Evolutionary conservation across 1,140 invertebrate genomes (phyloP).

Genomic region (Limonius californicus): DNA sequence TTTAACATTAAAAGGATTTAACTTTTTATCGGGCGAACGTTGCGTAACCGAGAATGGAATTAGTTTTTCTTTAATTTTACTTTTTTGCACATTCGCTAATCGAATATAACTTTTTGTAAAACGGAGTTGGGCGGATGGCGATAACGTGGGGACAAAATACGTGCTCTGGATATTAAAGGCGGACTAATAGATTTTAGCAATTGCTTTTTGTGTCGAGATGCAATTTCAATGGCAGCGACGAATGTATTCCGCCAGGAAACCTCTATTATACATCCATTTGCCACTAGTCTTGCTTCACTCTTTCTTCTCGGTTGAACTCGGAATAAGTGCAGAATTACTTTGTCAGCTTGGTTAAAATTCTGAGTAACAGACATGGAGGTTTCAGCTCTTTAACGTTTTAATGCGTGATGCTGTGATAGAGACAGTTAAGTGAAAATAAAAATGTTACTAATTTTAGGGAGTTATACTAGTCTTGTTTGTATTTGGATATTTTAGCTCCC

Average conservation of each 20-base stretch:
- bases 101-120: slow-evolving; percentile 16
- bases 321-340: slow-evolving; percentile 5
- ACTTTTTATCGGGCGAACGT: neutral
- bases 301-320: slow-evolving; percentile 14
- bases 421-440: no score
- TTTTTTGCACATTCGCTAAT: slow-evolving; percentile 11
- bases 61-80: slow-evolving; percentile 9
- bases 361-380: no score
- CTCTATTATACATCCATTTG: slow-evolving; percentile 18
- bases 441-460: no score
- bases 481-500: no score
- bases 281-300: slow-evolving; percentile 7
- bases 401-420: no score
- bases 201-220: slow-evolving; percentile 18
- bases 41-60: slow-evolving; percentile 7
- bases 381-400: neutral
- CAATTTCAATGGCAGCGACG: slow-evolving; percentile 15
- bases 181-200: slow-evolving; percentile 16
- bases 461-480: no score
- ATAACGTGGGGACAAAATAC: slow-evolving; percentile 15
- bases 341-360: slow-evolving; percentile 6
- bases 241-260: slow-evolving; percentile 16
- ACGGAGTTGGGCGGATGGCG: slow-evolving; percentile 6
- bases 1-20: slow-evolving; percentile 20
- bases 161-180: slow-evolving; percentile 18